Evolutionary conservation across 2,888 invertebrate genomes (phyloP), one percentile per base, ranked within the genome.

Genomic region (Volucella inflata): DNA sequence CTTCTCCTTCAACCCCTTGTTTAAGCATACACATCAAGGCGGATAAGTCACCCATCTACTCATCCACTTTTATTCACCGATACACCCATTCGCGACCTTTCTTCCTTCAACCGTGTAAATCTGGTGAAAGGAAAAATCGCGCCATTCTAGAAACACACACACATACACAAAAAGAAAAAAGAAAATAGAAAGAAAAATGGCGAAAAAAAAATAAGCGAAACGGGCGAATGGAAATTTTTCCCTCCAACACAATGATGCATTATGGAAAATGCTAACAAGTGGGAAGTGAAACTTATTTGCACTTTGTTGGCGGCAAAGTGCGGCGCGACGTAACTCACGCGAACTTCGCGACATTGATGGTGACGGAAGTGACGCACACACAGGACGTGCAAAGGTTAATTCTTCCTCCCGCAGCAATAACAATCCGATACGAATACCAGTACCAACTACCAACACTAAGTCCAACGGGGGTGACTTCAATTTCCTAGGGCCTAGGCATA

Each of bases 181-280:
- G 46, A 50, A 42, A 42, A 30, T 36, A 42, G 48, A 60, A 40
- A 16, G 17, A 50, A 48, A 57, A 55, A 48, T 74, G 53, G 74
- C 64, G 30, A 10, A 38, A 38, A 40, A 16, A 59, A 16, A 59
- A 40, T 2, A 4, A 11, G 14, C 36, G 40, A 59, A n/a, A 36
- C 16, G 16, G 40, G 36, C 38, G n/a, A 42, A 40, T 79, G 65
- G 70, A 79, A 68, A 83, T 68, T 70, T 68, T 30, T 57, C 67
- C 62, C 30, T 51, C 74, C 40, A 78, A 83, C 62, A 83, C 79
- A 74, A 68, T 68, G 78, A 74, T 79, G 83, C 83, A 74, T n/a
- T n/a, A n/a, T 83, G 40, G 62, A 64, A 76, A 62, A 68, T 59
- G 75, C 80, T 80, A 80, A 84, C 75, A 84, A 84, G 84, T 80